Conservation (phyloP, 2,113 vertebrate genomes). For the Pterocles gutturalis region DNA sequence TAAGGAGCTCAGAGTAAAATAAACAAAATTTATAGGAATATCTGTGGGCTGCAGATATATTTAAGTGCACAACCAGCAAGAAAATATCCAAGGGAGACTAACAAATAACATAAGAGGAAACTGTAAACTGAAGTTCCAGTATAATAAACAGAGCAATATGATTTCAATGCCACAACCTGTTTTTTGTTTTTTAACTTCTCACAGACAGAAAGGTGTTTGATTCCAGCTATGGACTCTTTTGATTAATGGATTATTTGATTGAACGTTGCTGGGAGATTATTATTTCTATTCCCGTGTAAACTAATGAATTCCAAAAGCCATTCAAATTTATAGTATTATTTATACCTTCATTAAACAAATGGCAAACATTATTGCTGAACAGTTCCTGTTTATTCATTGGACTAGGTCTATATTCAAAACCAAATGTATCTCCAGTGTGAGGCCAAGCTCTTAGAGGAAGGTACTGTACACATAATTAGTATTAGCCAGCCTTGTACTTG, state of each 20-base stretch:
- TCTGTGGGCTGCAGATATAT: background rate
- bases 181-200: background rate
- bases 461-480: background rate
- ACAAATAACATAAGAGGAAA: background rate
- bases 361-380: background rate
- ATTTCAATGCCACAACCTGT: background rate
- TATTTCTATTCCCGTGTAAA: slow-evolving; percentile 8
- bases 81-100: slow-evolving; percentile 14
- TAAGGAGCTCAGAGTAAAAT: background rate
- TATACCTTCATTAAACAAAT: slow-evolving; percentile 8
- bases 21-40: slow-evolving; percentile 30
- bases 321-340: slow-evolving; percentile 20
- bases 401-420: background rate
- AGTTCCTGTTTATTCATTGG: background rate
- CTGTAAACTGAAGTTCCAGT: background rate
- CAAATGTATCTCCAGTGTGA: background rate
- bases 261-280: background rate
- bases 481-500: background rate
- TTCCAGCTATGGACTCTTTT: background rate
- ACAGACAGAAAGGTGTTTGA: slow-evolving; percentile 6
- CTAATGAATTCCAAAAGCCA: slow-evolving; percentile 9
- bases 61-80: slow-evolving; percentile 11
- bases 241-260: background rate
- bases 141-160: background rate
- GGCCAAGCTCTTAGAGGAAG: background rate